phyloP scores from a whole-genome alignment of 2,113 vertebrate genomes.

The Donacobius atricapilla region DNA sequence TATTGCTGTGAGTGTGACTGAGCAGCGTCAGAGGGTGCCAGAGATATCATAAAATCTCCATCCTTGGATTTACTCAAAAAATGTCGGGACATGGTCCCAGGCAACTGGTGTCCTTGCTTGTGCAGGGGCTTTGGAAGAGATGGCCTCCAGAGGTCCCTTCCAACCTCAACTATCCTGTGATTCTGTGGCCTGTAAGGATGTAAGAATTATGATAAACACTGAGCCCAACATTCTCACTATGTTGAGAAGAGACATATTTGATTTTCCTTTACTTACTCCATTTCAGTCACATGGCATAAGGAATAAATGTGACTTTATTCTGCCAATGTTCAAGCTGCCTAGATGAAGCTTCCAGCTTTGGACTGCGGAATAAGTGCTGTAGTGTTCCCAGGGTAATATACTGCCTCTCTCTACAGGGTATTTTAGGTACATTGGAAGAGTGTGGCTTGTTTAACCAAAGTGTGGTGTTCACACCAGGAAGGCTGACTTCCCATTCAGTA shows the following conservation, averaged over 20 bases:
- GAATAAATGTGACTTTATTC: not conserved
- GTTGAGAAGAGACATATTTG: not conserved
- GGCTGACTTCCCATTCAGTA: not conserved
- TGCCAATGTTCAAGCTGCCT: not conserved
- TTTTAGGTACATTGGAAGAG: not conserved
- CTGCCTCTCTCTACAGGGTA: not conserved
- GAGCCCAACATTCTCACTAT: not conserved
- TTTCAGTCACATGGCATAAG: not conserved
- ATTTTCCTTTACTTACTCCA: not conserved
- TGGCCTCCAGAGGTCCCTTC: not conserved
- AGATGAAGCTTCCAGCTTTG: not conserved
- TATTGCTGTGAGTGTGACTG: not conserved
- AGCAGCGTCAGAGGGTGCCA: not conserved
- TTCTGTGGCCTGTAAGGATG: not conserved
- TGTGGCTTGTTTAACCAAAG: not conserved
- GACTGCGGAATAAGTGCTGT: not conserved
- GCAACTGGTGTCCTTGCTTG: not conserved
- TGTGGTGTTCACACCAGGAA: not conserved
- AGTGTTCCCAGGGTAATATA: not conserved
- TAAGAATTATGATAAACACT: not conserved
- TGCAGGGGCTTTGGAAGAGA: not conserved
- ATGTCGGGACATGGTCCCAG: not conserved
- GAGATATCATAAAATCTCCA: not conserved
- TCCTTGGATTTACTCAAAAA: not conserved
- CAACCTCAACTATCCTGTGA: not conserved